phyloP scores from a whole-genome alignment of 2,888 invertebrate species.

The Strigamia transsilvanica region DNA sequence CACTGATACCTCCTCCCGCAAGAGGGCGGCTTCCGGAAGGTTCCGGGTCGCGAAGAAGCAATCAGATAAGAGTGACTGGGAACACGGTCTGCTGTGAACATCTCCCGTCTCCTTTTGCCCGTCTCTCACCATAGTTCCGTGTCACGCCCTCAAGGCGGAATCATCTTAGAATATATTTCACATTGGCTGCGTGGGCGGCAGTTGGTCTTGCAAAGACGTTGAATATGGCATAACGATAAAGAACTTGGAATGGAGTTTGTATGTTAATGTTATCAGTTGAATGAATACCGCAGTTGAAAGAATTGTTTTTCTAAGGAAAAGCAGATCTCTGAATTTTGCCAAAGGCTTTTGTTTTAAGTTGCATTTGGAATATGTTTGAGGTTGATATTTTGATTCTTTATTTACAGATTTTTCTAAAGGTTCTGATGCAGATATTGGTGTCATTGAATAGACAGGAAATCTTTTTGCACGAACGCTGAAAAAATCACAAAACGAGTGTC shows the following conservation, averaged over 20 bases:
- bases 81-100: conserved; percentile 43
- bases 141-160: conserved; percentile 46
- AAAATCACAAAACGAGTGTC: too few relatives aligned
- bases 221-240: conserved; percentile 47
- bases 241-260: conserved; percentile 24
- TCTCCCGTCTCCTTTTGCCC: conserved; percentile 39
- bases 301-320: conserved; percentile 14
- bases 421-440: too few relatives aligned
- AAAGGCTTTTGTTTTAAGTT: conserved; percentile 5
- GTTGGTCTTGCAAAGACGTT: conserved; percentile 46
- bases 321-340: not conserved
- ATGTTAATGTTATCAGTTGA: conserved; percentile 47
- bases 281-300: conserved; percentile 23
- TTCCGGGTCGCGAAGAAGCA: conserved; percentile 47
- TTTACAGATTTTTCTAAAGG: too few relatives aligned
- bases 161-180: conserved; percentile 47
- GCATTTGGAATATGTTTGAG: not conserved
- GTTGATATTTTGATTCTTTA: too few relatives aligned
- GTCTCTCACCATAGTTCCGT: conserved; percentile 46
- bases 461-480: too few relatives aligned
- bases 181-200: conserved; percentile 48
- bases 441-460: too few relatives aligned
- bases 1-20: conserved; percentile 48
- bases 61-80: conserved; percentile 49
- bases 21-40: conserved; percentile 47